phyloP scores from a whole-genome alignment of 2,888 invertebrate species.

The Drosophila colorata region DNA sequence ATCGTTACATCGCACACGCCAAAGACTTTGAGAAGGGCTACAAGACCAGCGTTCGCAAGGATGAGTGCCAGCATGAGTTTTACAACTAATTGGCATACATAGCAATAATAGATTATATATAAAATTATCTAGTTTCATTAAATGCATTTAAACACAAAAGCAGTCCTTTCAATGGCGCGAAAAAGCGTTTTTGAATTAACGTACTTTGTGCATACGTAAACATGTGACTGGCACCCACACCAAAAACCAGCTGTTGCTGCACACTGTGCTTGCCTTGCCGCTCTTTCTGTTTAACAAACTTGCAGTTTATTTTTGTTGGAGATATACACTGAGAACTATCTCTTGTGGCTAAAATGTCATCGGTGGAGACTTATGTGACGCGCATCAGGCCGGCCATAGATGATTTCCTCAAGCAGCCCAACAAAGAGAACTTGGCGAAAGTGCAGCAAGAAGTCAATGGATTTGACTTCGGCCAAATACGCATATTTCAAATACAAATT shows the following conservation, averaged over 20 bases:
- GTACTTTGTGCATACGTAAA: constrained; percentile 3
- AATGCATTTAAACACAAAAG: neutral
- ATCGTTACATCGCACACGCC: constrained; percentile 97
- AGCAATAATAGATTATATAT: neutral
- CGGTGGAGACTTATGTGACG: constrained; percentile 78
- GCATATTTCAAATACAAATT: constrained; percentile 81
- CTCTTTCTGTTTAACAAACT: constrained; percentile 3
- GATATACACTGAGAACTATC: constrained; percentile 1
- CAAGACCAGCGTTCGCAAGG: constrained; percentile 99
- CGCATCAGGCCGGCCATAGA: constrained; percentile 82
- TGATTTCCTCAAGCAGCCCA: constrained; percentile 75
- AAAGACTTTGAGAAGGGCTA: constrained; percentile 99
- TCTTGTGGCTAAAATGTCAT: constrained; percentile 57
- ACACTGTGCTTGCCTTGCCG: constrained; percentile 15
- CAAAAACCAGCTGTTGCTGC: constrained; percentile 47
- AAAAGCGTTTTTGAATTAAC: neutral
- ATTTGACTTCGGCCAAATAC: constrained; percentile 77
- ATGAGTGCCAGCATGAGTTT: constrained; percentile 98
- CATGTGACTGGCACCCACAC: constrained; percentile 8
- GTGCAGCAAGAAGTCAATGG: constrained; percentile 74
- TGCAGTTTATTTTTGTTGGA: constrained; percentile 9
- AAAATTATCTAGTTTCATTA: neutral
- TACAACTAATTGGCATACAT: constrained; percentile 91
- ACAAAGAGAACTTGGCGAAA: constrained; percentile 62
- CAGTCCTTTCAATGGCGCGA: neutral